Evolutionary conservation across 2,888 invertebrate genomes (phyloP).

Genomic region (Amiota communis): DNA sequence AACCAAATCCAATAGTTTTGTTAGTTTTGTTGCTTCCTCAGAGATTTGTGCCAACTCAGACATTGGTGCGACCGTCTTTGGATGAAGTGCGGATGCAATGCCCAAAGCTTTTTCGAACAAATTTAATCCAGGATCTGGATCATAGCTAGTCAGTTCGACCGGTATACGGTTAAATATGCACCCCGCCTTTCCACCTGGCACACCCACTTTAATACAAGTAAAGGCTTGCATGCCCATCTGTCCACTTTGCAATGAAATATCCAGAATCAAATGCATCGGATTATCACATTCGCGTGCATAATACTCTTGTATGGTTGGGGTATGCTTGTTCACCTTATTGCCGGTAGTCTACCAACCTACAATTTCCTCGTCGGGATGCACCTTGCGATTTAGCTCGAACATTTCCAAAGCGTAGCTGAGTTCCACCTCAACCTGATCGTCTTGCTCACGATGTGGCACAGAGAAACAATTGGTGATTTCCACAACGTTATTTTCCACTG

Average conservation of each 20-base stretch:
- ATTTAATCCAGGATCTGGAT: constrained; percentile 90
- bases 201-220: constrained; percentile 92
- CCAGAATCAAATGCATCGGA: constrained; percentile 95
- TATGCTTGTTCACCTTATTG: constrained; percentile 96
- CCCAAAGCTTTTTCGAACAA: constrained; percentile 88
- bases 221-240: constrained; percentile 96
- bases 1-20: constrained; percentile 83
- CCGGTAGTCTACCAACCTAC: constrained; percentile 99
- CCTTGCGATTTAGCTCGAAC: constrained; percentile 93
- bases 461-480: constrained; percentile 99
- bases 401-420: constrained; percentile 96
- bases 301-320: constrained; percentile 97
- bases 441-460: constrained; percentile 98
- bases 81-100: constrained; percentile 74
- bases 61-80: constrained; percentile 81
- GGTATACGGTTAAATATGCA: constrained; percentile 97
- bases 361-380: constrained; percentile 93
- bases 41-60: constrained; percentile 87
- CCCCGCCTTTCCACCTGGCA: constrained; percentile 93
- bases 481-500: constrained; percentile 81
- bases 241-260: constrained; percentile 89
- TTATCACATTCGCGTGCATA: constrained; percentile 94
- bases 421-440: constrained; percentile 98
- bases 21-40: constrained; percentile 86
- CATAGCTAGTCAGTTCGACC: constrained; percentile 90